phyloP scores from a whole-genome alignment of 2,888 invertebrate species.

The Athalia rosae region DNA sequence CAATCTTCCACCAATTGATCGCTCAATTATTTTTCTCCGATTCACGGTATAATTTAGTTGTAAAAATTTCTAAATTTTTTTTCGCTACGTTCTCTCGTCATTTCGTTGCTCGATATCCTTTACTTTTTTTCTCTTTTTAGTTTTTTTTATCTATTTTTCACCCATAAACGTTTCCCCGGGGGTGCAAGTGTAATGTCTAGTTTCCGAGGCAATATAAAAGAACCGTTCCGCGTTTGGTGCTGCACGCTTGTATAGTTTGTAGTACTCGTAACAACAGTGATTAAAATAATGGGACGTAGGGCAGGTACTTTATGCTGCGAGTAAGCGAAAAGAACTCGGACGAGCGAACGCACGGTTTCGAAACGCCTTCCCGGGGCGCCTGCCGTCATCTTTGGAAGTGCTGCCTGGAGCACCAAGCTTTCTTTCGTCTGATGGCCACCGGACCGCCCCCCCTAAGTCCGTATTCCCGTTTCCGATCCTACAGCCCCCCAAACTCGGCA shows the following conservation, averaged over 20 bases:
- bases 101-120: no score
- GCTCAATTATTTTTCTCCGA: no score
- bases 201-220: not conserved
- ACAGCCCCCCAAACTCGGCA: conserved; percentile 65
- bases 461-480: conserved; percentile 71
- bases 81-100: no score
- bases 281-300: conserved; percentile 68
- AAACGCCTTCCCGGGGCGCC: conserved; percentile 92
- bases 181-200: no score
- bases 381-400: conserved; percentile 98
- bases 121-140: not conserved
- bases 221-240: not conserved
- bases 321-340: conserved; percentile 98
- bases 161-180: not conserved
- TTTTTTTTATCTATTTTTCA: not conserved
- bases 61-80: no score
- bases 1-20: no score
- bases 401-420: conserved; percentile 96
- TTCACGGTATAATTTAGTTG: no score
- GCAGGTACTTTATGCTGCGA: conserved; percentile 96
- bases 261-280: conserved; percentile 12
- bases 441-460: conserved; percentile 73
- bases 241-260: not conserved
- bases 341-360: conserved; percentile 97
- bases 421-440: conserved; percentile 88